These are phyloP conservation scores for Caloenas nicobarica DNA, from an alignment of 2,113 vertebrate genomes.

Conservation along the genomic window DNA sequence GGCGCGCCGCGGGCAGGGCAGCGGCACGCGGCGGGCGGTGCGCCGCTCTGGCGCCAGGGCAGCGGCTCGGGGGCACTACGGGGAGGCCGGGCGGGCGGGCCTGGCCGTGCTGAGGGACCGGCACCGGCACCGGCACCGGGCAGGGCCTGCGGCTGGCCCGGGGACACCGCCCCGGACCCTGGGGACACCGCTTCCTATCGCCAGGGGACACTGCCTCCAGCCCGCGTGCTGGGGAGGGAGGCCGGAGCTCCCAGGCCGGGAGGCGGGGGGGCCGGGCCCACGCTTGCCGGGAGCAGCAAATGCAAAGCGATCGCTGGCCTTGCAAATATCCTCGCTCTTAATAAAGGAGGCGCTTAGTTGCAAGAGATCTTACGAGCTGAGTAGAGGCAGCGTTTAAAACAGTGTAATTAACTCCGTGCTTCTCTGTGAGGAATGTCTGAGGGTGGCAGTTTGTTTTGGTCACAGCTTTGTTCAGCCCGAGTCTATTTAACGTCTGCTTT, in stretches of 20 bases:
- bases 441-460: neutral
- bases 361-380: neutral
- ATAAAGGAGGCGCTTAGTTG: neutral
- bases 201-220: rapidly evolving
- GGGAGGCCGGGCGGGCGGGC: neutral
- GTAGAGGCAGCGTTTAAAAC: neutral
- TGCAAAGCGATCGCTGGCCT: neutral
- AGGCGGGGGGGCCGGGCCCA: rapidly evolving
- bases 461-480: neutral
- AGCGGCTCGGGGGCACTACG: neutral
- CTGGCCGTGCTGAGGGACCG: rapidly evolving
- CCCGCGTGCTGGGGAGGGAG: rapidly evolving
- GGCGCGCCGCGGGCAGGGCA: neutral
- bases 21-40: neutral
- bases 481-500: neutral
- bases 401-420: neutral
- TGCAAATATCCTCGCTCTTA: neutral
- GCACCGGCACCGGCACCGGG: rapidly evolving
- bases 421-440: neutral
- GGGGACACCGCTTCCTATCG: no score
- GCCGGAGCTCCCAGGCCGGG: neutral
- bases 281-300: neutral
- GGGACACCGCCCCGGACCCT: no score
- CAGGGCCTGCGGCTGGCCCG: no score
- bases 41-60: neutral